Conservation (phyloP, 2,888 invertebrate species). For the Dioctria linearis region DNA sequence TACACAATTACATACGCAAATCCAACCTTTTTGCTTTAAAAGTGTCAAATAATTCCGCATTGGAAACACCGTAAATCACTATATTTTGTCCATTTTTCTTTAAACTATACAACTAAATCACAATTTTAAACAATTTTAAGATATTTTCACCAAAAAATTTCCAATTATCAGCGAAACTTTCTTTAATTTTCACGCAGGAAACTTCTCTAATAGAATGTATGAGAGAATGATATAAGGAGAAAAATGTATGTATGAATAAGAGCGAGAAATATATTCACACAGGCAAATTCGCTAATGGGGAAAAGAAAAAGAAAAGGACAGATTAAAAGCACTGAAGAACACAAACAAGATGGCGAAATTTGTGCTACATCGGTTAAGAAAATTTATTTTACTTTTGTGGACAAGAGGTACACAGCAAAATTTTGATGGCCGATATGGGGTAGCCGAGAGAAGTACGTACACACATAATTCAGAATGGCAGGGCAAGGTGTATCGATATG, state of each 20-base stretch:
- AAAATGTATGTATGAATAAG: conserved; percentile 42
- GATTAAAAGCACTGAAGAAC: conserved; percentile 24
- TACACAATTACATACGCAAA: conserved; percentile 41
- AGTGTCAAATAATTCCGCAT: conserved; percentile 21
- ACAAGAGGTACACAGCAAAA: conserved; percentile 44
- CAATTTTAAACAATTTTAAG: conserved; percentile 12
- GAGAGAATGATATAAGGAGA: conserved; percentile 50
- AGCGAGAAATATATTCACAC: not conserved
- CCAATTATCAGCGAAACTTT: conserved; percentile 12
- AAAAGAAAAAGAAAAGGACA: conserved; percentile 25
- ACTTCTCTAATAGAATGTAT: conserved; percentile 39
- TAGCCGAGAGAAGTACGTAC: conserved; percentile 8
- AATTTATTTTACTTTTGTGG: conserved; percentile 57
- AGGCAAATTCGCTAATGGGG: not conserved
- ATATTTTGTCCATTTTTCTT: not conserved
- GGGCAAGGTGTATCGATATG: not conserved
- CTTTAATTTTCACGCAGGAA: conserved; percentile 48
- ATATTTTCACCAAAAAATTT: not conserved
- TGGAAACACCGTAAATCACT: not conserved
- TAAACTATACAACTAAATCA: not conserved
- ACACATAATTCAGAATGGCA: not conserved
- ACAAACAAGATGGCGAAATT: conserved; percentile 60
- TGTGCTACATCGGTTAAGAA: conserved; percentile 49
- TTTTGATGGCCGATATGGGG: conserved; percentile 37
- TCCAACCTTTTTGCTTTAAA: not conserved